These are phyloP conservation scores for Odontocolon sp. DNA, from an alignment of 2,888 invertebrate genomes.

Conservation along the genomic window DNA sequence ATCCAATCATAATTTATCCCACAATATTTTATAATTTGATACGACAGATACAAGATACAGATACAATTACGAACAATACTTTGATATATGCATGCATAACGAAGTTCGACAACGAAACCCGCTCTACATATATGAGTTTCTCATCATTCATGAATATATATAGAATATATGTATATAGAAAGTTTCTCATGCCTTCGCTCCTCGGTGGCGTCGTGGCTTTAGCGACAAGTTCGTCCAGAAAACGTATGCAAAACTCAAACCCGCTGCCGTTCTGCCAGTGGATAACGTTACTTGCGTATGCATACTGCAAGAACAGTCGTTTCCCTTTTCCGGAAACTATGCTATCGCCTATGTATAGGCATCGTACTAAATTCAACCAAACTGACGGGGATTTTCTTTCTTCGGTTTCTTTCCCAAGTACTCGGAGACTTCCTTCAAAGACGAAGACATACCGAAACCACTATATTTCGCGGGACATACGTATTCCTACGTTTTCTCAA, in stretches of 20 bases:
- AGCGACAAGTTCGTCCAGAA: conserved; percentile 31
- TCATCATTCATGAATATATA: too few relatives aligned
- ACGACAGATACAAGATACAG: neutral
- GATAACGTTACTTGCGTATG: conserved; percentile 39
- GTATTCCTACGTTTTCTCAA: conserved; percentile 7
- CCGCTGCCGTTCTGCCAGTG: conserved; percentile 7
- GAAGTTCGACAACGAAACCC: conserved; percentile 11
- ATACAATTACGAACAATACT: neutral
- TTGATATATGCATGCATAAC: neutral
- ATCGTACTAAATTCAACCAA: too few relatives aligned
- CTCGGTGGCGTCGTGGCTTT: neutral
- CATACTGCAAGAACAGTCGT: conserved; percentile 35
- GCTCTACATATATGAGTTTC: conserved; percentile 22
- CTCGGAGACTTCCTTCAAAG: too few relatives aligned
- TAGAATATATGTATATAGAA: conserved; percentile 31
- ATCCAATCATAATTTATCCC: neutral
- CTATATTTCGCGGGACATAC: neutral
- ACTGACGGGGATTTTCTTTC: too few relatives aligned
- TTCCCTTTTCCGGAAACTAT: conserved; percentile 28
- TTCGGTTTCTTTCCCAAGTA: too few relatives aligned
- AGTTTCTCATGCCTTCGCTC: conserved; percentile 27
- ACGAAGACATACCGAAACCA: too few relatives aligned
- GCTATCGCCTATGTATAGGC: too few relatives aligned
- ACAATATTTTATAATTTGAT: neutral
- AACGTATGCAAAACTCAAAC: conserved; percentile 32